A percentile compares a stretch with the other conserved stretches of the same genome.
These are phyloP conservation scores for Atethmia centrago DNA, from an alignment of 2,888 invertebrate species.

Conservation along the genomic window DNA sequence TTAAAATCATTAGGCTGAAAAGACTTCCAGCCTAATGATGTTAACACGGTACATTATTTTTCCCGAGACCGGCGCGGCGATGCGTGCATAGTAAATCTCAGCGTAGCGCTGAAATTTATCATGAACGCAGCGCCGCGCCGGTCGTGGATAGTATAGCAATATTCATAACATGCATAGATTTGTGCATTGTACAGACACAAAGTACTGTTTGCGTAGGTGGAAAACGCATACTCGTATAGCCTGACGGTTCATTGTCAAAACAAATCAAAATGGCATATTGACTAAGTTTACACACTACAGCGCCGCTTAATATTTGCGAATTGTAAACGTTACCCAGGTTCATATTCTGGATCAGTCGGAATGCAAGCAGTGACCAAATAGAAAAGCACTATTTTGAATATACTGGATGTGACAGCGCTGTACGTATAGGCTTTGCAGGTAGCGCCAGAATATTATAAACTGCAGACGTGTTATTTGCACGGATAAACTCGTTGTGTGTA, in stretches of 20 bases:
- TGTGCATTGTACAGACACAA: neutral
- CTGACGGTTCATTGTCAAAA: neutral
- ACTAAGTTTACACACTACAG: neutral
- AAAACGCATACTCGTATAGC: neutral
- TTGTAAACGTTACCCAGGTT: neutral
- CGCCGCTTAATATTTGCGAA: neutral
- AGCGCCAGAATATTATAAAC: neutral
- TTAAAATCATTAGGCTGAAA: neutral
- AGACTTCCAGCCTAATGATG: too few relatives aligned
- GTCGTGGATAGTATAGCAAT: neutral
- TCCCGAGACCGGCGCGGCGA: too few relatives aligned
- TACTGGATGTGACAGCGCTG: too few relatives aligned
- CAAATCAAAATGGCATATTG: neutral
- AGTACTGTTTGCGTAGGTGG: neutral
- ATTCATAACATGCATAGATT: slow-evolving; percentile 17
- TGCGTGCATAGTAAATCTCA: too few relatives aligned
- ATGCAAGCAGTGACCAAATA: neutral
- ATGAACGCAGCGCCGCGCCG: neutral
- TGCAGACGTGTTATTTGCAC: neutral
- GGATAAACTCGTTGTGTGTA: neutral
- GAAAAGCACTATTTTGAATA: neutral
- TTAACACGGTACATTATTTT: too few relatives aligned
- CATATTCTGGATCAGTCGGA: neutral
- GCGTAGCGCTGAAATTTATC: neutral
- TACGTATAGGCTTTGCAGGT: neutral